phyloP scores from a whole-genome alignment of 2,113 vertebrate species.

The Megaleporinus macrocephalus region DNA sequence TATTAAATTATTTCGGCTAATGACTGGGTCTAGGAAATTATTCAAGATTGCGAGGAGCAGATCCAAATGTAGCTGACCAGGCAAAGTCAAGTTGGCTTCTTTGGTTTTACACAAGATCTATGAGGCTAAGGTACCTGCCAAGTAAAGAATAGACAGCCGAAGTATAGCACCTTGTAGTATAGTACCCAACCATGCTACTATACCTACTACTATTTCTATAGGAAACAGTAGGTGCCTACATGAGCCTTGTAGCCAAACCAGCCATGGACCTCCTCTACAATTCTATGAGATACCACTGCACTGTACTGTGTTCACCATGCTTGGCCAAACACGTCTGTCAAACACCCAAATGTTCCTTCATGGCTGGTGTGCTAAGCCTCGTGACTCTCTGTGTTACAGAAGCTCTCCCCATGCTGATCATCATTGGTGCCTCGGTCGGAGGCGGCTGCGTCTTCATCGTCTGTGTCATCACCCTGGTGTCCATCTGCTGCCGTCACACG shows the following conservation, averaged over 20 bases:
- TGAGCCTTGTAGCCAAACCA: too few species aligned
- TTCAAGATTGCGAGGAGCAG: background rate
- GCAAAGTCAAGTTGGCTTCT: constrained; percentile 25
- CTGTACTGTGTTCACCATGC: background rate
- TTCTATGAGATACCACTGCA: background rate
- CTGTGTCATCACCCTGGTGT: constrained; percentile 77
- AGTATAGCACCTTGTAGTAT: too few species aligned
- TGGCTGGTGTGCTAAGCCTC: constrained; percentile 11
- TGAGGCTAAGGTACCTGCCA: background rate
- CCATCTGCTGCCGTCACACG: constrained; percentile 83
- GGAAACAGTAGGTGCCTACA: too few species aligned
- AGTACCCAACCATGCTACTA: too few species aligned
- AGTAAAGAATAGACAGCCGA: too few species aligned
- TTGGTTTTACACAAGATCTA: background rate
- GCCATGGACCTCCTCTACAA: too few species aligned
- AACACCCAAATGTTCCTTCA: constrained; percentile 2
- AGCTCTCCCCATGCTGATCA: constrained; percentile 78
- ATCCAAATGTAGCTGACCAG: background rate
- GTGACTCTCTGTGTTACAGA: constrained; percentile 70
- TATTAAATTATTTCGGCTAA: background rate
- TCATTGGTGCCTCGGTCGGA: constrained; percentile 78
- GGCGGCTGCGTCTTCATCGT: constrained; percentile 79
- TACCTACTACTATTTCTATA: too few species aligned
- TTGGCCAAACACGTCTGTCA: background rate
- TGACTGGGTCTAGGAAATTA: background rate